These are phyloP conservation scores for Drosophila trapezifrons DNA, from an alignment of 1,140 invertebrate species.

Conservation along the genomic window DNA sequence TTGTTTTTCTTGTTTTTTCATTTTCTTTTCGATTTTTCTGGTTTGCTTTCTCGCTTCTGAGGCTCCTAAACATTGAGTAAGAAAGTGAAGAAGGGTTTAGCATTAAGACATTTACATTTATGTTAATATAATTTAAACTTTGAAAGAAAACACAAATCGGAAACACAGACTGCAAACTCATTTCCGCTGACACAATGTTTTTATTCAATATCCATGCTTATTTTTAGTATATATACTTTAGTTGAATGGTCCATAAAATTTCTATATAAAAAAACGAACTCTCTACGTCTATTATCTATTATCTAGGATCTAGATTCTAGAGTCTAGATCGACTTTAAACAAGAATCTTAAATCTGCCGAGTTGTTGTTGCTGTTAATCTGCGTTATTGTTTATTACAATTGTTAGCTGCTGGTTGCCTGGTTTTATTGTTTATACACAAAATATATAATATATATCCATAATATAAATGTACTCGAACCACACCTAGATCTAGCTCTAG, in stretches of 20 bases:
- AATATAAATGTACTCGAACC: constrained; percentile 44
- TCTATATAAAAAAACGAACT: constrained; percentile 67
- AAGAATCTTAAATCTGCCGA: constrained; percentile 24
- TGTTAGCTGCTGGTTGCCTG: constrained; percentile 44
- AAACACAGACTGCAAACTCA: constrained; percentile 33
- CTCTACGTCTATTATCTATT: constrained; percentile 34
- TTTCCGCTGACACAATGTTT: constrained; percentile 28
- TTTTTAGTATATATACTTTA: constrained; percentile 51
- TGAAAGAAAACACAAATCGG: constrained; percentile 35
- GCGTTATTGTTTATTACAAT: constrained; percentile 40
- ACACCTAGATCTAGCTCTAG: constrained; percentile 33
- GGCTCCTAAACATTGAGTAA: constrained; percentile 72
- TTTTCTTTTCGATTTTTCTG: constrained; percentile 22
- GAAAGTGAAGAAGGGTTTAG: constrained; percentile 63
- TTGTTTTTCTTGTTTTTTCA: constrained; percentile 53
- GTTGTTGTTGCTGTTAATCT: constrained; percentile 6
- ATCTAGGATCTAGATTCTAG: background rate
- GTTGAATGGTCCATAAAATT: constrained; percentile 78
- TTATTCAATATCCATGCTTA: constrained; percentile 48
- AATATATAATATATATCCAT: constrained; percentile 41
- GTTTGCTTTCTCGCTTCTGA: constrained; percentile 46
- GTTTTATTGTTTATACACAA: constrained; percentile 55
- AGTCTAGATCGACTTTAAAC: constrained; percentile 12
- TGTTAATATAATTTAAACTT: constrained; percentile 1
- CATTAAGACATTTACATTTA: constrained; percentile 15